Conservation (phyloP, 1,140 invertebrate genomes). For the Tetramorium alpestre region DNA sequence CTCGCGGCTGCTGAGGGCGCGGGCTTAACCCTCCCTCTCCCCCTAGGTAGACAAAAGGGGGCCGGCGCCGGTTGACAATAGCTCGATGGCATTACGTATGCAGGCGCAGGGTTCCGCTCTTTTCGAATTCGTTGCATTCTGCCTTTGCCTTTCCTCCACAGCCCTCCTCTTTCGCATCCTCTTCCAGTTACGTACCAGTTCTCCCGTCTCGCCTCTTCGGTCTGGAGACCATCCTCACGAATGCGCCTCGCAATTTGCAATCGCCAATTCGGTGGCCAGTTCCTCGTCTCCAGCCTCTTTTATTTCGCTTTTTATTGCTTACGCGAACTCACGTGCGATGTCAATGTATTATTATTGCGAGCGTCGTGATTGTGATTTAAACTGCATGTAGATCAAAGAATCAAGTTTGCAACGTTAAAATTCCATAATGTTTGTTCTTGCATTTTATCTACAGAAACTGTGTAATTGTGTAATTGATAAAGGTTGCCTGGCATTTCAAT, state of each 20-base stretch:
- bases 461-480: background rate
- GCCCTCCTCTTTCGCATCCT: constrained; percentile 61
- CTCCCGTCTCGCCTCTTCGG: constrained; percentile 37
- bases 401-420: background rate
- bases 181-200: constrained; percentile 43
- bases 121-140: constrained; percentile 85
- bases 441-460: background rate
- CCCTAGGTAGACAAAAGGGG: constrained; percentile 80
- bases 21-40: constrained; percentile 62
- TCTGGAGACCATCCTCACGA: constrained; percentile 60
- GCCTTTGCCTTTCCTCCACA: constrained; percentile 74
- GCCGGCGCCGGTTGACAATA: constrained; percentile 82
- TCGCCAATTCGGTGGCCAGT: constrained; percentile 76
- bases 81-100: constrained; percentile 84
- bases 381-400: background rate
- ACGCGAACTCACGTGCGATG: background rate
- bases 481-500: background rate
- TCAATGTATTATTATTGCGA: constrained; percentile 26
- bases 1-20: constrained; percentile 67
- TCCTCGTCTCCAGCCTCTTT: constrained; percentile 53
- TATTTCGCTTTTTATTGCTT: background rate
- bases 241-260: constrained; percentile 79
- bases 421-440: background rate
- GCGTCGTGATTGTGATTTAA: background rate
- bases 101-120: constrained; percentile 82